Evolutionary conservation across 2,113 vertebrate species (phyloP), one percentile per base, ranked within the genome.

Genomic region (Callionymus lyra): DNA sequence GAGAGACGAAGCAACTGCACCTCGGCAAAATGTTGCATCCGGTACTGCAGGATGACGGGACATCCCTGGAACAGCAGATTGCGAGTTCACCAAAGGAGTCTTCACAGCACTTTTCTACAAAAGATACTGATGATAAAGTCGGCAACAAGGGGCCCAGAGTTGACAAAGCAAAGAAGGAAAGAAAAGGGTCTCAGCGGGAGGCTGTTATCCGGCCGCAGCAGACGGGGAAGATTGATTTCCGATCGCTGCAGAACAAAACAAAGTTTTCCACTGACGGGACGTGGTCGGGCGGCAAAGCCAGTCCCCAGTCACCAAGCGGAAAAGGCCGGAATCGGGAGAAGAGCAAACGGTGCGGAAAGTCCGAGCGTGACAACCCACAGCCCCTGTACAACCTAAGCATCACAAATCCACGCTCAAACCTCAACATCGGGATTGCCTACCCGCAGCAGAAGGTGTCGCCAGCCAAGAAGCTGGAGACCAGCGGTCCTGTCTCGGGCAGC

Each of bases 131-230:
- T 53, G 53, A 59, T 49, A 46, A 61, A 58, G 55, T 72, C 40
- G 72, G 78, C 62, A 76, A 63, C 60, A 80, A 53, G 51, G 60
- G 67, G 21, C 42, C 79, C 49, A 79, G 78, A 37, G 71, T 72
- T 34, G 14, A 80, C 57, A 80, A 75, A 73, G 9, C 71, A 72
- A 60, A 80, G 54, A 91, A 86, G 68, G 83, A 87, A 41, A 81
- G 75, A 70, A 89, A 89, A 50, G 74, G 73, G 54, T 76, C 83
- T 6, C 83, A 84, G 70, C 81, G 91, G 35, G 92, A 94, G 73
- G 92, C 92, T 44, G 84, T 92, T 54, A 88, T 91, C 72, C 84
- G 85, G 64, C 90, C 84, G 1, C 88, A 86, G 76, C 92, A 90
- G 66, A 79, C 86, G 1, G 85, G 87, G 6, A 89, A 87, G 54